These are phyloP conservation scores for Himalopsyche tibetana DNA, from an alignment of 2,888 invertebrate species.

Conservation along the genomic window DNA sequence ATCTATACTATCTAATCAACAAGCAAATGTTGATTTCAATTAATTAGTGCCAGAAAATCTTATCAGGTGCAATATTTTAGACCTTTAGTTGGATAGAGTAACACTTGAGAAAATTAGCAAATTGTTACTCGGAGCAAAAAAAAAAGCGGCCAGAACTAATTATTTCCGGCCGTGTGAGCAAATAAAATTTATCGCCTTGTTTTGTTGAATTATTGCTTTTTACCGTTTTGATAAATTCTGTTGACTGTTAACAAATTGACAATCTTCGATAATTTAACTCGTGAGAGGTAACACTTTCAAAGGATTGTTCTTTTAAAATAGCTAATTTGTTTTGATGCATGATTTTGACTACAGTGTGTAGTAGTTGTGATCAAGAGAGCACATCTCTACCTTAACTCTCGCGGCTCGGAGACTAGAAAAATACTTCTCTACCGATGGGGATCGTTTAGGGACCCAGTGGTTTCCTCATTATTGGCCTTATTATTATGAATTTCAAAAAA, in stretches of 20 bases:
- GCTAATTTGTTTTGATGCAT: neutral
- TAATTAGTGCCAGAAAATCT: slow-evolving; percentile 4
- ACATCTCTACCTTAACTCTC: too few relatives aligned
- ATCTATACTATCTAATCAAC: slow-evolving; percentile 19
- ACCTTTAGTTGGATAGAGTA: neutral
- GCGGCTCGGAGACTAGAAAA: too few relatives aligned
- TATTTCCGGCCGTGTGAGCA: neutral
- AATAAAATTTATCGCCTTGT: neutral
- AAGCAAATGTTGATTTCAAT: neutral
- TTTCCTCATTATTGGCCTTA: too few relatives aligned
- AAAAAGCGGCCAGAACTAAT: neutral
- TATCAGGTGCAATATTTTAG: neutral
- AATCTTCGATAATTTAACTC: neutral
- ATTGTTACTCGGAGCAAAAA: neutral
- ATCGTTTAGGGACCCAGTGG: too few relatives aligned
- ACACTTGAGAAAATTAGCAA: slow-evolving; percentile 26
- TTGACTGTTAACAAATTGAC: slow-evolving; percentile 8
- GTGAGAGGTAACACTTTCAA: neutral
- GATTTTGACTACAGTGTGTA: too few relatives aligned
- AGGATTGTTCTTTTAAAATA: neutral
- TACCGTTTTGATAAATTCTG: neutral
- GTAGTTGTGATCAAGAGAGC: too few relatives aligned
- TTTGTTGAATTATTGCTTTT: slow-evolving; percentile 1
- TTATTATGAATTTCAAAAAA: too few relatives aligned
- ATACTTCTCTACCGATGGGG: too few relatives aligned